Evolutionary conservation across 2,888 invertebrate species (phyloP), one percentile per base, ranked within the genome.

Genomic region (Meiosimyza platycephala): DNA sequence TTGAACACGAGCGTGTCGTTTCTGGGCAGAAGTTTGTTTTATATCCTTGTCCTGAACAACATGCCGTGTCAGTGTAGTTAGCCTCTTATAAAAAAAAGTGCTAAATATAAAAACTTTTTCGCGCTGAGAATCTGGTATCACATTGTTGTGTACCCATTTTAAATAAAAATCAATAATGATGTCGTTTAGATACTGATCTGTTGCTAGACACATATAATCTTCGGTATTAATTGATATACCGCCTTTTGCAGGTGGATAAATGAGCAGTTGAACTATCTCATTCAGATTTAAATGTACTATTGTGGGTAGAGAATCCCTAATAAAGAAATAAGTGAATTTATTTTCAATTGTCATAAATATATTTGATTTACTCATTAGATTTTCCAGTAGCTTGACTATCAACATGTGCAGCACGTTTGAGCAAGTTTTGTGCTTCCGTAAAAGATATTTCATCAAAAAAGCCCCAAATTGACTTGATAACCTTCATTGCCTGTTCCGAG

Each of bases 131-230:
- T 90, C 89, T 11, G 92, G 92, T 74, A 96, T 86, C 63, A 93
- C 88, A 82, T 95, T 93, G 70, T 90, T 87, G 76, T 93, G 92
- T 76, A 96, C 88, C 89, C 95, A 95, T 89, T 95, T 95, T 76
- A 99, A 89, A 89, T 98, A 99, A 88, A 99, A 99, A 86, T 98
- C 98, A 80, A 99, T 97, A 72, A 99, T 98, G 78, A 96, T 96
- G 89, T 99, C 99, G 87, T 99, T 99, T 72, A 99, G 89, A 89
- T 98, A 98, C 82, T 96, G 95, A 88, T 96, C 97, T 83, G 94
- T 93, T 13, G 94, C 95, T 76, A 98, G 90, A 87, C 97, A 97
- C 86, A 93, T 91, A 81, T 95, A 95, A 87, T 98, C 98, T 89
- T 96, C 96, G n/a, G 95, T 95, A 78, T 96, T 96, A 57, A 98